A percentile compares a stretch with the other conserved stretches of the same genome.
phyloP scores from a whole-genome alignment of 1,140 invertebrate genomes.

The Drosophila auraria region DNA sequence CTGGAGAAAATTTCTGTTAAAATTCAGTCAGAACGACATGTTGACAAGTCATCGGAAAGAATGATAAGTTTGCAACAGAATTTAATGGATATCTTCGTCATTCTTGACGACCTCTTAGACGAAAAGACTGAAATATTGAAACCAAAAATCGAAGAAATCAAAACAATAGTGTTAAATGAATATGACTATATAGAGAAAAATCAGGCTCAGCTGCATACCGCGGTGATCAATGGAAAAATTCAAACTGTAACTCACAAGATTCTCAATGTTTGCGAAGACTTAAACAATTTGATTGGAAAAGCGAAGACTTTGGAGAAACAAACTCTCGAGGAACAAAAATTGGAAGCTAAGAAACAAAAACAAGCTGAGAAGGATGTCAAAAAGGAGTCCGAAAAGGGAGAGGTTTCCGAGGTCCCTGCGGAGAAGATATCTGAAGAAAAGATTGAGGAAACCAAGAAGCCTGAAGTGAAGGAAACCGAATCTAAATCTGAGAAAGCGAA shows the following conservation, averaged over 20 bases:
- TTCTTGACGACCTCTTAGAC: slow-evolving; percentile 66
- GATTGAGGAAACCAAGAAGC: background rate
- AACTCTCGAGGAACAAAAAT: slow-evolving; percentile 18
- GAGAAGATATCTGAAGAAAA: slow-evolving; percentile 19
- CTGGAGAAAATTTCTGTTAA: slow-evolving; percentile 55
- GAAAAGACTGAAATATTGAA: slow-evolving; percentile 44
- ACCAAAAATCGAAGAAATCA: slow-evolving; percentile 48
- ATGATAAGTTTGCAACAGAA: slow-evolving; percentile 70
- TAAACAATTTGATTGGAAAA: slow-evolving; percentile 30
- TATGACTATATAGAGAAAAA: slow-evolving; percentile 65
- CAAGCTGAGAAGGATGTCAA: slow-evolving; percentile 17
- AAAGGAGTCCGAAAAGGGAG: slow-evolving; percentile 16
- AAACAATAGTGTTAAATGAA: slow-evolving; percentile 40
- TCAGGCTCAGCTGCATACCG: slow-evolving; percentile 23
- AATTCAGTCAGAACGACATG: slow-evolving; percentile 34
- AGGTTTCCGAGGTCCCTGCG: slow-evolving; percentile 51
- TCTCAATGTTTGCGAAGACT: slow-evolving; percentile 36
- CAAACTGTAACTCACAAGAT: slow-evolving; percentile 42
- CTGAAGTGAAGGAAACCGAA: slow-evolving; percentile 2
- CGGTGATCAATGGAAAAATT: slow-evolving; percentile 51
- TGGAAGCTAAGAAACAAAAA: background rate
- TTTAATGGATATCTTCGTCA: slow-evolving; percentile 71
- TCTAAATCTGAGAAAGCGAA: slow-evolving; percentile 55
- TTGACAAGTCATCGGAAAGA: slow-evolving; percentile 65
- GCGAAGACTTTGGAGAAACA: too few species aligned